phyloP scores from a whole-genome alignment of 2,113 vertebrate genomes.

The Dermatemys mawii region DNA sequence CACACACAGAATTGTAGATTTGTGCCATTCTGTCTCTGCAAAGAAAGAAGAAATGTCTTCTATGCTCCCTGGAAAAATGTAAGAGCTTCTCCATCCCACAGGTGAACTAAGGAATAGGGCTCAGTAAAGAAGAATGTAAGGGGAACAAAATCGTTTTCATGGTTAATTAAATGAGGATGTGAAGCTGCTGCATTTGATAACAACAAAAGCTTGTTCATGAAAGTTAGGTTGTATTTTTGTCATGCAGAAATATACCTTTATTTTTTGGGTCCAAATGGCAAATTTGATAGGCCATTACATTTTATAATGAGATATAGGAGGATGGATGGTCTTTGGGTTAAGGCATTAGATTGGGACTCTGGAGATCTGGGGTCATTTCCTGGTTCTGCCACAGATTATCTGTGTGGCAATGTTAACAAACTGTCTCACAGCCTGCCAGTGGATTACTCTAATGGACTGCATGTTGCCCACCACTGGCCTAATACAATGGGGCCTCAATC shows the following conservation, averaged over 20 bases:
- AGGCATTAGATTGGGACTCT: rapidly evolving
- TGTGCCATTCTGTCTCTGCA: background rate
- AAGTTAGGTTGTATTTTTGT: background rate
- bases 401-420: background rate
- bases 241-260: background rate
- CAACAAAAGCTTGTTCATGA: background rate
- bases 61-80: rapidly evolving
- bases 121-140: background rate
- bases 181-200: rapidly evolving
- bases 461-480: no score
- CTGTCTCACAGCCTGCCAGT: no score
- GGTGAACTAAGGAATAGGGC: background rate
- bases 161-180: background rate
- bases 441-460: no score
- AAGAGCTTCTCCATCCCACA: rapidly evolving
- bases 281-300: background rate
- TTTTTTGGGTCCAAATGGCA: background rate
- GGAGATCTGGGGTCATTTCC: background rate
- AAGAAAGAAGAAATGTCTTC: background rate
- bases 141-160: background rate
- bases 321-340: background rate
- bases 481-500: no score
- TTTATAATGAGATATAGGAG: background rate
- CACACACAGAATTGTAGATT: no score
- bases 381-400: background rate